phyloP scores from a whole-genome alignment of 2,888 invertebrate genomes.

The Automeris io region DNA sequence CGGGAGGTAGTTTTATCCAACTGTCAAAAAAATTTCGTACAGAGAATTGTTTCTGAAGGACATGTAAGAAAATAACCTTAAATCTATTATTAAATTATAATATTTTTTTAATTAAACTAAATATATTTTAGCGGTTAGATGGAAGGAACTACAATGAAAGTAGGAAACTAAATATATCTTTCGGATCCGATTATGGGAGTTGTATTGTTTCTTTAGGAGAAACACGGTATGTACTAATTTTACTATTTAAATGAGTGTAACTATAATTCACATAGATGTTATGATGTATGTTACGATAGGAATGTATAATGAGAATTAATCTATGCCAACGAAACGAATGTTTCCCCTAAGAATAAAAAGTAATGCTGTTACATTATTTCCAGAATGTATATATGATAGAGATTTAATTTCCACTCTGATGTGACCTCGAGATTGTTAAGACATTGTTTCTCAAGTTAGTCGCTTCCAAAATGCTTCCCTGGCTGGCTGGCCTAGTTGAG shows the following conservation, averaged over 20 bases:
- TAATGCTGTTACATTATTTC: too few relatives aligned
- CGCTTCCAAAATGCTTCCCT: too few relatives aligned
- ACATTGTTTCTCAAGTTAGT: too few relatives aligned
- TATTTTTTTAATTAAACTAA: not conserved
- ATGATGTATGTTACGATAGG: too few relatives aligned
- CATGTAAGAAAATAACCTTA: slow-evolving; percentile 66
- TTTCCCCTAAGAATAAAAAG: too few relatives aligned
- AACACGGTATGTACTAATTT: slow-evolving; percentile 82
- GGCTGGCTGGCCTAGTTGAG: too few relatives aligned
- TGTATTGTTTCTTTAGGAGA: slow-evolving; percentile 87
- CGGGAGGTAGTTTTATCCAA: slow-evolving; percentile 81
- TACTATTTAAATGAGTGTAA: too few relatives aligned
- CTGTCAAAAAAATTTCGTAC: slow-evolving; percentile 83
- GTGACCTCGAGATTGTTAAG: too few relatives aligned
- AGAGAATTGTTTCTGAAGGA: slow-evolving; percentile 79
- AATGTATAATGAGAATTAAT: not conserved
- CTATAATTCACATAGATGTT: too few relatives aligned
- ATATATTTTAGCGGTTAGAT: slow-evolving; percentile 83
- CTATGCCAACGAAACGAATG: too few relatives aligned
- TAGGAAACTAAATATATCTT: slow-evolving; percentile 82
- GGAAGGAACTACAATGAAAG: slow-evolving; percentile 86
- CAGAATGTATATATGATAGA: too few relatives aligned
- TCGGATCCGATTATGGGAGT: slow-evolving; percentile 90
- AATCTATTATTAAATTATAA: not conserved
- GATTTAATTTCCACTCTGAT: too few relatives aligned